Evolutionary conservation across 30 jellyfish, hydroid and myxozoan genomes (phyloP).

Genomic region (Rhopilema esculentum): DNA sequence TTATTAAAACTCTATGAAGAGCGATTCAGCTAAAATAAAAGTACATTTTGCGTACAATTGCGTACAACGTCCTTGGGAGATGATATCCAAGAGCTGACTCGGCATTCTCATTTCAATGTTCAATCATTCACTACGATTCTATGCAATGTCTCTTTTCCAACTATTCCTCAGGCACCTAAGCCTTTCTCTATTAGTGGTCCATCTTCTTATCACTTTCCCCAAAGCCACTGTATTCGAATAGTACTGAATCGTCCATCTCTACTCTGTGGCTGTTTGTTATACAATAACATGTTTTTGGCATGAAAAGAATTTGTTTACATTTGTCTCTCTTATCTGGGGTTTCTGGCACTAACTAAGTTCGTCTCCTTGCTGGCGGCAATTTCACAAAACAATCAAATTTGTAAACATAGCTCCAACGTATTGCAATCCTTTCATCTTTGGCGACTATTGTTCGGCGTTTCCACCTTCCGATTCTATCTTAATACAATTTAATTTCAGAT

Average conservation of each 20-base stretch:
- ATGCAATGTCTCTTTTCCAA: too few species aligned
- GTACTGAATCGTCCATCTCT: not conserved
- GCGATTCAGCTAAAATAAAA: too few species aligned
- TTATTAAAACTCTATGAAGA: too few species aligned
- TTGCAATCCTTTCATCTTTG: constrained; percentile 43
- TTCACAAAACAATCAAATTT: not conserved
- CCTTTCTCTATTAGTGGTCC: too few species aligned
- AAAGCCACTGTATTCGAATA: not conserved
- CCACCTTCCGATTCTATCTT: constrained; percentile 32
- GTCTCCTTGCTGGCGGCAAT: constrained; percentile 3
- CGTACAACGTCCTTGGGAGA: too few species aligned
- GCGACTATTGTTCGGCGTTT: constrained; percentile 56
- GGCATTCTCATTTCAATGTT: too few species aligned
- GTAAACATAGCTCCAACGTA: constrained; percentile 24
- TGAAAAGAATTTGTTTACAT: not conserved
- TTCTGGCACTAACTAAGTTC: not conserved
- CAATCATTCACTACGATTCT: too few species aligned
- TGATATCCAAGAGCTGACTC: too few species aligned
- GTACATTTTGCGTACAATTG: too few species aligned
- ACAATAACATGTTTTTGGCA: not conserved
- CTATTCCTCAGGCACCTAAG: too few species aligned
- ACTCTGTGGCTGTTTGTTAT: not conserved
- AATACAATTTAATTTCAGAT: constrained; percentile 35
- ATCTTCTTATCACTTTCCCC: too few species aligned
- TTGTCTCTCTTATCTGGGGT: not conserved